Evolutionary conservation across 2,888 invertebrate genomes (phyloP).

Genomic region (Plagiodera versicolora): DNA sequence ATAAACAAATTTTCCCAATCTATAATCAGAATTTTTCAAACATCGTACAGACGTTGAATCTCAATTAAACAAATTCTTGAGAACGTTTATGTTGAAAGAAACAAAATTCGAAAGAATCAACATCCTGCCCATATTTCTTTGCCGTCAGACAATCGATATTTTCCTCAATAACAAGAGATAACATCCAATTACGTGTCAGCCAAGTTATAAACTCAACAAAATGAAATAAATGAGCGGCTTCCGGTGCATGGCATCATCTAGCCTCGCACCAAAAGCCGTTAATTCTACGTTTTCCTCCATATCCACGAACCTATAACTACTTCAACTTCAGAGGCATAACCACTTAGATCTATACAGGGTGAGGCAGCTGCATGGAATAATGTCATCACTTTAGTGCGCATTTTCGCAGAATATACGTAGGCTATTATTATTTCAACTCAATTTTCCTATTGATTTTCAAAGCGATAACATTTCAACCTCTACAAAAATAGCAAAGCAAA

Average conservation of each 20-base stretch:
- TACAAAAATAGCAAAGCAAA: too few species aligned
- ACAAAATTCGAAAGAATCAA: background rate
- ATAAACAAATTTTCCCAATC: too few species aligned
- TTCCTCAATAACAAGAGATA: background rate
- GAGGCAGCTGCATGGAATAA: too few species aligned
- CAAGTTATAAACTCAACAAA: conserved; percentile 2
- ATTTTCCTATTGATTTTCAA: too few species aligned
- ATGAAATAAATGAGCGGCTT: conserved; percentile 8
- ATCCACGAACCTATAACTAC: background rate
- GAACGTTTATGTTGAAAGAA: too few species aligned
- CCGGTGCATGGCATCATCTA: conserved; percentile 2
- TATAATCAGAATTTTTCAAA: too few species aligned
- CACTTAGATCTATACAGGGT: conserved; percentile 13
- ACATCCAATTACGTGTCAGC: background rate
- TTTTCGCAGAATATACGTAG: too few species aligned
- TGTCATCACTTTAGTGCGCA: too few species aligned
- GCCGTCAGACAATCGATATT: background rate
- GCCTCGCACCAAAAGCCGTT: background rate
- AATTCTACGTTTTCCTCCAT: conserved; percentile 10
- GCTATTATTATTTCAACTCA: too few species aligned
- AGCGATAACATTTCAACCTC: too few species aligned
- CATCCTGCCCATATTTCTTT: background rate
- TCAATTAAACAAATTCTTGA: too few species aligned
- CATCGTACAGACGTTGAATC: too few species aligned
- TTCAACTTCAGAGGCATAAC: conserved; percentile 1